Evolutionary conservation across 1,140 invertebrate species (phyloP).

Genomic region (Stegodyphus dumicola): DNA sequence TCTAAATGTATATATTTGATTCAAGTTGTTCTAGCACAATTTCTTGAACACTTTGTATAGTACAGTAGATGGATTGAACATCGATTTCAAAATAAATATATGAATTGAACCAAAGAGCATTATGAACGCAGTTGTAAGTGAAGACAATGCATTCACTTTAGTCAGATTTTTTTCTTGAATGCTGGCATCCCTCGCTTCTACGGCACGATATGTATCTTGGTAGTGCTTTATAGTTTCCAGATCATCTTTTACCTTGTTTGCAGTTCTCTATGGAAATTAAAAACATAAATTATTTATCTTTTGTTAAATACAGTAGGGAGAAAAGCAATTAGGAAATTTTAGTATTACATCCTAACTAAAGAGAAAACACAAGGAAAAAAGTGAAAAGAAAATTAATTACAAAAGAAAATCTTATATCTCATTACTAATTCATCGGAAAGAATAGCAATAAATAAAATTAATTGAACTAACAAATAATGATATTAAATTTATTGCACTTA

Average conservation of each 20-base stretch:
- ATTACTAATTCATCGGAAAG: too few species aligned
- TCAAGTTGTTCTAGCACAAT: neutral
- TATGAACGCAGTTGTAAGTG: slow-evolving; percentile 78
- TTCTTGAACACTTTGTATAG: slow-evolving; percentile 34
- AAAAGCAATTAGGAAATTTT: too few species aligned
- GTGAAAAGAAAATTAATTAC: too few species aligned
- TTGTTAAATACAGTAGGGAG: neutral
- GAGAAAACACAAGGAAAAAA: too few species aligned
- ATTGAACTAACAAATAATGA: too few species aligned
- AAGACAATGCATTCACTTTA: slow-evolving; percentile 79
- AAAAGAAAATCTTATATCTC: too few species aligned
- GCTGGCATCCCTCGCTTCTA: slow-evolving; percentile 81
- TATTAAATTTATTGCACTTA: too few species aligned
- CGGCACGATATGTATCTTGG: slow-evolving; percentile 79
- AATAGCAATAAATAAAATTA: too few species aligned
- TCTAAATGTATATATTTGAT: too few species aligned
- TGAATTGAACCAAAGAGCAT: slow-evolving; percentile 76
- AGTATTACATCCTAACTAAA: too few species aligned
- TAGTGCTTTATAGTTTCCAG: slow-evolving; percentile 75
- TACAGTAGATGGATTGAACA: slow-evolving; percentile 30
- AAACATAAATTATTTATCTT: neutral
- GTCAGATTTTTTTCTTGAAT: slow-evolving; percentile 79
- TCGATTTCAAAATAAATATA: slow-evolving; percentile 64
- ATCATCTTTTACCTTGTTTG: slow-evolving; percentile 73
- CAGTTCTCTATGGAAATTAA: slow-evolving; percentile 68